Percentiles rank a stretch among this genome's conserved stretches.
These are phyloP conservation scores for Chaenocephalus aceratus DNA, from an alignment of 2,113 vertebrate species.

Conservation along the genomic window DNA sequence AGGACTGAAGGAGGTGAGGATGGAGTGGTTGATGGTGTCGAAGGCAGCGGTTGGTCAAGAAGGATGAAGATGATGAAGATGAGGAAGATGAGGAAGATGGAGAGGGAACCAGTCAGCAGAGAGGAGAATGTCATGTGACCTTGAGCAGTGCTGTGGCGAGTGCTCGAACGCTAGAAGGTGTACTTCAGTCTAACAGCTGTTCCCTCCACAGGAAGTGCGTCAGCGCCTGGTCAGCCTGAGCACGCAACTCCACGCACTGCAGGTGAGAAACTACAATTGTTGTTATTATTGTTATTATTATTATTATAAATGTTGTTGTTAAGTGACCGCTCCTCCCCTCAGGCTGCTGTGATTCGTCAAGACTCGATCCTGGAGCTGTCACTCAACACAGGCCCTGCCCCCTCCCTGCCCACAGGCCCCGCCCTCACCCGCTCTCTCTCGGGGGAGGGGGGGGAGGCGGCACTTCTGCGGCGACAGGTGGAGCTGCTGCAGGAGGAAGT, in stretches of 20 bases:
- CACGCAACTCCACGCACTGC: constrained; percentile 88
- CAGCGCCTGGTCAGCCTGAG: constrained; percentile 88
- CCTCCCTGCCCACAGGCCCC: constrained; percentile 11
- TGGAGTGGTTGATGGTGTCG: too few relatives aligned
- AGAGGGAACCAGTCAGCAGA: too few relatives aligned
- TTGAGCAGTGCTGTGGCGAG: too few relatives aligned
- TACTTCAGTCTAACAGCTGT: neutral
- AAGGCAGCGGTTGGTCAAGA: too few relatives aligned
- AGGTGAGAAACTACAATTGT: constrained; percentile 79
- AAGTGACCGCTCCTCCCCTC: neutral
- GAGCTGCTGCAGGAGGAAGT: constrained; percentile 91
- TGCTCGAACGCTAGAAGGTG: too few relatives aligned
- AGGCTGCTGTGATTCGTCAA: constrained; percentile 90
- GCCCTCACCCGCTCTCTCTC: constrained; percentile 82
- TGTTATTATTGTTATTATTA: neutral
- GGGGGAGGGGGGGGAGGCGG: constrained; percentile 66
- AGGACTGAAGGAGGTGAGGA: too few relatives aligned
- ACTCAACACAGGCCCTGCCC: constrained; percentile 33
- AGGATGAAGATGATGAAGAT: too few relatives aligned
- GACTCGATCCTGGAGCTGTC: constrained; percentile 89
- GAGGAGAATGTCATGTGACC: too few relatives aligned
- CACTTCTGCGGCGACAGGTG: constrained; percentile 86
- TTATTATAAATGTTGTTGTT: neutral
- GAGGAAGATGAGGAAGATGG: too few relatives aligned
- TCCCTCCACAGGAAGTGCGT: constrained; percentile 84